These are phyloP conservation scores for Numenius phaeopus DNA, from an alignment of 2,797 vertebrate species.

Conservation along the genomic window DNA sequence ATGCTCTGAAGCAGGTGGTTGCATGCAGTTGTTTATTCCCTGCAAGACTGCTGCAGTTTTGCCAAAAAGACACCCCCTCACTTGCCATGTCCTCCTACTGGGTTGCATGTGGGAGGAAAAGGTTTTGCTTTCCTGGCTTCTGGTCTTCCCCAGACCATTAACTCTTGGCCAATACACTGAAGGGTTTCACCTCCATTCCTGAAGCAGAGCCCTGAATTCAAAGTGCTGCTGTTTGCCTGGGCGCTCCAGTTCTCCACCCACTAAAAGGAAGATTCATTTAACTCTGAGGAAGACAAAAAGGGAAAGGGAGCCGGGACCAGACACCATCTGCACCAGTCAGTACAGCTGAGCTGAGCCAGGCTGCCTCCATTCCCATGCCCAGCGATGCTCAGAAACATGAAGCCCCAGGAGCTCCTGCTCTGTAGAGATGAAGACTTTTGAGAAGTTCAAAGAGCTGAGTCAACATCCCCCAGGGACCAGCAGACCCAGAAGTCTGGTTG, in stretches of 20 bases:
- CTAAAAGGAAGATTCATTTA: background rate
- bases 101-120: background rate
- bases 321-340: background rate
- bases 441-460: background rate
- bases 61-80: background rate
- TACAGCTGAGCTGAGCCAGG: background rate
- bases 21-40: background rate
- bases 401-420: background rate
- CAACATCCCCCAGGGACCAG: background rate
- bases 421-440: background rate
- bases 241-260: background rate
- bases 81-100: background rate
- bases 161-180: background rate
- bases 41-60: background rate
- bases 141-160: background rate
- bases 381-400: background rate
- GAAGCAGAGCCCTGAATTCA: background rate
- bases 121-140: background rate
- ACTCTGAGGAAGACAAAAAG: background rate
- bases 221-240: background rate
- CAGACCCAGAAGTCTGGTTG: background rate
- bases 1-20: background rate
- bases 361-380: background rate
- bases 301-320: background rate
- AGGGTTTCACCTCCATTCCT: background rate